Base-by-base conservation (phyloP, 2,888 invertebrate genomes). In the Cosmorhoe ocellata region DNA sequence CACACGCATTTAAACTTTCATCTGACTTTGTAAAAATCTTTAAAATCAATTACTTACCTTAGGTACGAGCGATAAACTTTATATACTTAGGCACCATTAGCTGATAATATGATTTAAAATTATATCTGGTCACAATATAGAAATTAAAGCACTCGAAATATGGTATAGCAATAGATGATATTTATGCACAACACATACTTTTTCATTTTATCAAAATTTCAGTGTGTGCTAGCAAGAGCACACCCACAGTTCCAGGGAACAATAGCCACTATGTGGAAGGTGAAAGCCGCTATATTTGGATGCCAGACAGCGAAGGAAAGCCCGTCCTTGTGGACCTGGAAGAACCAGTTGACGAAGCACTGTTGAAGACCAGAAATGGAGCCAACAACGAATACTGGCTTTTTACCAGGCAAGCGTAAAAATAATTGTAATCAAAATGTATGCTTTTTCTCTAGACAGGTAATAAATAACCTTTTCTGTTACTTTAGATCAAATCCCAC, bases 181-280 rank as follows among this genome's bases (percentile, higher is more conserved):
- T n/a, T n/a, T n/a, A n/a, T n/a, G n/a, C n/a, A n/a, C n/a, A n/a
- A n/a, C n/a, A n/a, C n/a, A n/a, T n/a, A n/a, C 18, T 18, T 3
- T 18, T 18, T 18, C 18, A 12, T n/a, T n/a, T 4, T 31, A 32
- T 32, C 9, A 7, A 40, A n/a, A 9, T 41, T 67, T 11, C 55
- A 86, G 86, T 80, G 39, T 78, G 80, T 59, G 65, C 73, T 34
- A 67, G 74, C 22, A 62, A 57, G 37, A 71, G 71, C 7, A 63
- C 76, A 76, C 78, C 80, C n/a, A 13, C 61, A 5, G 46, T 77
- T 12, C 87, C 87, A 9, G 81, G 83, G 14, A 84, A 87, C 52
- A 89, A 89, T 52, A 84, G 82, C 49, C 76, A 84, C 61, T 89
- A 88, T 65, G 79, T 84, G 2, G 86, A 87, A 58, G 88, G 88